A percentile compares a stretch with the other conserved stretches of the same genome.
These are phyloP conservation scores for Paradisaea rubra DNA, from an alignment of 2,113 vertebrate species.

Conservation along the genomic window DNA sequence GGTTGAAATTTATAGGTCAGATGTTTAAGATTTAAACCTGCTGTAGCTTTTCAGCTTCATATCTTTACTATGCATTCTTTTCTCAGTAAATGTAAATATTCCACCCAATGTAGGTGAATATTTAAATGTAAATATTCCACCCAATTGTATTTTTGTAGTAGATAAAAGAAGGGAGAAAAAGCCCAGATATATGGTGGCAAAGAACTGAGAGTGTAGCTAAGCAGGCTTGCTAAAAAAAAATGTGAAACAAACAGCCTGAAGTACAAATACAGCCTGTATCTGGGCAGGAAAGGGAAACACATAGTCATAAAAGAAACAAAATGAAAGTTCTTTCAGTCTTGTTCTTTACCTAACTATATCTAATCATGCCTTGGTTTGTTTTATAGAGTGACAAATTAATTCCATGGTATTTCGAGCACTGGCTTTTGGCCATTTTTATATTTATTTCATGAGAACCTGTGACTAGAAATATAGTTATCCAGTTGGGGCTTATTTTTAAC, in stretches of 20 bases:
- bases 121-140: not conserved
- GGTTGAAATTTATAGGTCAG: not conserved
- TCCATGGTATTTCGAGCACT: not conserved
- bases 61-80: not conserved
- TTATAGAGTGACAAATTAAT: not conserved
- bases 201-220: not conserved
- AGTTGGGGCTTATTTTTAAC: constrained; percentile 4
- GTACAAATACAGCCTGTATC: not conserved
- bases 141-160: not conserved
- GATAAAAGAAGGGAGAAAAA: not conserved
- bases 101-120: not conserved
- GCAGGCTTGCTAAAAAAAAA: not conserved
- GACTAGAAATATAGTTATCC: not conserved
- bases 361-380: not conserved
- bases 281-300: not conserved
- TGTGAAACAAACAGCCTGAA: not conserved
- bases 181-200: not conserved
- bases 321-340: not conserved
- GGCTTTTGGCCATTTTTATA: not conserved
- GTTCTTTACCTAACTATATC: not conserved
- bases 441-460: not conserved
- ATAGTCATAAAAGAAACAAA: not conserved
- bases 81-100: not conserved
- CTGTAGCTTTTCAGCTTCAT: not conserved
- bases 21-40: not conserved